Base-by-base conservation (phyloP, 2,888 invertebrate genomes). In the Scaptomyza parva region DNA sequence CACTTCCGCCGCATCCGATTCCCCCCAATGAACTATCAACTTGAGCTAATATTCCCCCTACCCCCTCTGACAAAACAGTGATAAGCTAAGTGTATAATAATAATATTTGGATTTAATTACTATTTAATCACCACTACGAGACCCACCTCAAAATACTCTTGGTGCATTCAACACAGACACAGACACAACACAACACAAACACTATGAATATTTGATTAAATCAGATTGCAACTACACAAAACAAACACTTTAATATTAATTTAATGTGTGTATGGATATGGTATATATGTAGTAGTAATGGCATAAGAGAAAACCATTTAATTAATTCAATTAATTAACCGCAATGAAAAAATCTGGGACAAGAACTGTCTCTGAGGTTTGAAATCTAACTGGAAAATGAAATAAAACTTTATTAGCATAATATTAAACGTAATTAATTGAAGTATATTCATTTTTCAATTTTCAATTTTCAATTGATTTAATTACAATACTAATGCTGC, bases 1-100 rank as follows among this genome's bases (percentile, higher is more conserved):
- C 44, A 81, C 79, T 47, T 90, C 90, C 12, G 86, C 72, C n/a
- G 78, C 87, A 11, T 88, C 89, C 4, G 84, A 86, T 43, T 90
- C 90, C 22, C 91, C 91, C 18, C 88, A 89, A 84, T 91, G 86
- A 89, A 81, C 33, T 2, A 1, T 14, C 24, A 22, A 9, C n/a
- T 14, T 45, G 45, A 64, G 59, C 64, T 70, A 59, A 44, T 39
- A 70, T 57, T 47, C 65, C 61, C 72, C n/a, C n/a, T n/a, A n/a
- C n/a, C n/a, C n/a, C n/a, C n/a, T n/a, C n/a, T n/a, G n/a, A n/a
- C n/a, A n/a, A 74, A 61, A 74, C 57, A 60, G 72, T 73, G 75
- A 65, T 73, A 65, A 65, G 45, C 43, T 73, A 70, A 65, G 72
- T 48, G 39, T 35, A 6, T 33, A 76, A 67, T 41, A 55, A 58